Evolutionary conservation across 92 coral and sea anemone genomes (phyloP), one percentile per base, ranked within the genome.

Genomic region (Epizoanthus scotinus): DNA sequence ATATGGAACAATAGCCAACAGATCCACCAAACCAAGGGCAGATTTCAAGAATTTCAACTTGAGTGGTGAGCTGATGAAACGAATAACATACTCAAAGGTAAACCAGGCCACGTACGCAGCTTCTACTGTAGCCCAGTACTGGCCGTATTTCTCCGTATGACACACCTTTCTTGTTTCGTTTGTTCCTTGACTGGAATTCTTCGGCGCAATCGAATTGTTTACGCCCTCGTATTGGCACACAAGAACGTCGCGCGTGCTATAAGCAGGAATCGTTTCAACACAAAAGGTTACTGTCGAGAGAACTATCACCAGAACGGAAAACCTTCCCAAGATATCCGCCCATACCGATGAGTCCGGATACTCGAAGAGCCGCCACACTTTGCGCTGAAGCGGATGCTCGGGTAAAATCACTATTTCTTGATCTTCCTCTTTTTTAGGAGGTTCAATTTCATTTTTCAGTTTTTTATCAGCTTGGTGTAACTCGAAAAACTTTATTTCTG

Each of bases 271-370:
- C 0, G 98, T 94, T 63, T 94, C 98, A 28, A 92, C 64, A 50
- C 98, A 94, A 68, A 89, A 94, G 4, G 98, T 94, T 36, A 94
- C 72, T 3, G 96, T 93, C 2, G 98, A 94, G 10, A 88, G 72
- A 10, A 87, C 58, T 31, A 94, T 94, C 0, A 94, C 63, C 3
- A 87, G 62, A 40, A 94, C 78, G 22, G 97, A 90, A 67, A 92
- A 88, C 36, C 88, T 89, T 17, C 92, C 96, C 73, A 94, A 86
- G 29, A 83, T 62, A 21, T 84, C 86, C 13, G 98, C 98, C 42
- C 81, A 81, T 0, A 67, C 13, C 0, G 97, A 92, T 8, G 98
- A 92, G 36, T 88, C 89, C 3, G 98, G 98, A 12, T 91, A 82
- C 44, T 94, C 98, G 9, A 94, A 83, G 8, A 94, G 84, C 44